Evolutionary conservation across 2,888 invertebrate genomes (phyloP), one percentile per base, ranked within the genome.

Genomic region (Operophtera brumata): DNA sequence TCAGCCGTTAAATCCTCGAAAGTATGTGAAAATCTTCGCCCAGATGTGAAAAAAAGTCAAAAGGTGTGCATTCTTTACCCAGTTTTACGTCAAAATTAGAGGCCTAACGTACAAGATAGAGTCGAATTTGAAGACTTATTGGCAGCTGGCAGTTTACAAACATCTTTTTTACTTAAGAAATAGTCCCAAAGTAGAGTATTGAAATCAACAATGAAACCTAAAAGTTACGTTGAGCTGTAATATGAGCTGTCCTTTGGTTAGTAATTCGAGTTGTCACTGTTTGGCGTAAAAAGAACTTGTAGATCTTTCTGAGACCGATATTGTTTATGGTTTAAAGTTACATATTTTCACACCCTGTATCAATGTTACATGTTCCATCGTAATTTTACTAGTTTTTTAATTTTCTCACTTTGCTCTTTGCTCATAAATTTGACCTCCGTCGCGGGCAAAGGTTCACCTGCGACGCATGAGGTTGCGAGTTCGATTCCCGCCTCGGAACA

Each of bases 1-100:
- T 61, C 61, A 59, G 59, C 63, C 61, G 61, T 66, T 54, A 66
- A 71, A 67, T 65, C 61, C 47, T 54, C 45, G 50, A 41, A 54
- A 41, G 44, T 50, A 46, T 44, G 54, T 40, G 47, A 61, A 53
- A 50, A 42, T 40, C 40, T 49, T 52, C 30, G 26, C 13, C 28
- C 13, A 26, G 14, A 12, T 41, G 45, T 36, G 13, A 44, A 47
- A 46, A 49, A 20, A 36, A n/a, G 2, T 39, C 20, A 20, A 45
- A 36, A 36, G 49, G 12, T 42, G 25, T 35, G 14, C 30, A 30
- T 36, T 34, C 20, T 53, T 12, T 12, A 26, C 8, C 26, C 1
- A 20, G 0, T 30, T 37, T 7, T 1, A 37, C 10, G 9, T 10
- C 5, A 45, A 35, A 44, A 35, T 12, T 30, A 6, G 7, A 30